Base-by-base conservation (phyloP, 2,888 invertebrate species). In the Archaeoteleia sp. region DNA sequence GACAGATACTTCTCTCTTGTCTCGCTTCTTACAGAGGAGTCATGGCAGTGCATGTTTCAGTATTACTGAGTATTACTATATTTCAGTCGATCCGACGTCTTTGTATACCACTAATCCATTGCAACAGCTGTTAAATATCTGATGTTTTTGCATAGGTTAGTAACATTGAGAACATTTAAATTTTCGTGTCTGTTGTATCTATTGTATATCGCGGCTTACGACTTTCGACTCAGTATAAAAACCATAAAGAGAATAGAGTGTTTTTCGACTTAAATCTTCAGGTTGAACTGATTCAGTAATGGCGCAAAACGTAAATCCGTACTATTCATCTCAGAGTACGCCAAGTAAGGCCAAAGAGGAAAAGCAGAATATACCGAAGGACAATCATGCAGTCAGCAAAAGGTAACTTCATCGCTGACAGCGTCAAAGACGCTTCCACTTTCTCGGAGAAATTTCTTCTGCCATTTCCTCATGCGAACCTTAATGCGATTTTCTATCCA, bases 351-450 rank as follows among this genome's bases (percentile, higher is more conserved):
- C 93, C 76, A 92, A 90, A 83, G 93, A 94, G 84, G 94, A 93
- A 82, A 91, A 91, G 74, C 91, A 92, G 81, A 92, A 90, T 74
- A 79, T 87, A 70, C 87, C 88, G 37, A 88, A 88, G 86, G 95
- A 95, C 86, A 94, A 93, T 87, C 95, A 95, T 87, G 94, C 95
- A 83, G 95, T 95, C 76, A 94, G 93, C 87, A 95, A 94, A 92
- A 91, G 95, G 95, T 94, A 87, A 87, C 88, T 86, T 70, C 13
- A 27, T 53, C 35, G 17, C 25, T 20, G 43, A 12, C 23, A 43
- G 45, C 32, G 35, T 34, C n/a, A 5, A 20, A 20, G 53, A 51
- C 48, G 43, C 65, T 46, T 53, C 9, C 15, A 46, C 12, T 35
- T n/a, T 48, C 40, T 34, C 12, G 12, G 5, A 6, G 34, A 34